Base-by-base conservation (phyloP, 2,797 vertebrate genomes). In the Gymnoscopelus braueri region DNA sequence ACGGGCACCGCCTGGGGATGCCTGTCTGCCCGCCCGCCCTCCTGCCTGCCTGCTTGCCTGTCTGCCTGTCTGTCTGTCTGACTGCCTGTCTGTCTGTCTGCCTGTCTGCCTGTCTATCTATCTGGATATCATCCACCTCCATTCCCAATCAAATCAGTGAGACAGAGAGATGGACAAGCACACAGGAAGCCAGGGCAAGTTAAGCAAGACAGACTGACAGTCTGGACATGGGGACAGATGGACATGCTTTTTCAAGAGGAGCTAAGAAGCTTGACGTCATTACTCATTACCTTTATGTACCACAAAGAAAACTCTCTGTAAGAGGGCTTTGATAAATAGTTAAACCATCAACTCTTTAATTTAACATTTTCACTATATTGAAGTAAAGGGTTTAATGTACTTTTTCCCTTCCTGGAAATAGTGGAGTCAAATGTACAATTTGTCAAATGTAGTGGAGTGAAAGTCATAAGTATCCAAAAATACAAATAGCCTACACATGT, bases 141-240 rank as follows among this genome's bases (percentile, higher is more conserved):
- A 0, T 67, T 51, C 55, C 54, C 67, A 55, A 57, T 69, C n/a
- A 63, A 75, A 75, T 63, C 44, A 29, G 59, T 49, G 78, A 79
- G 47, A 68, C 57, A 62, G 69, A 78, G 56, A 60, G 59, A 75
- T 3, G 13, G 52, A 67, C 60, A 35, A 61, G 67, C 56, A 51
- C 70, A 62, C 60, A 67, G 67, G 61, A 55, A 65, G 72, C 54
- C 3, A 49, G 39, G 63, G 68, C 57, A 55, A 19, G 54, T 79
- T 55, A 52, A 50, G 63, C 55, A 79, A 39, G 44, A 59, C 58
- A 32, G 59, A 61, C 69, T 69, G 65, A 72, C 56, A 79, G 72
- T 73, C n/a, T 35, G 53, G 70, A 60, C 67, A 49, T 10, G 7
- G 60, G 32, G 65, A 69, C 60, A 32, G 32, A 26, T 29, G 35